A percentile compares a stretch with the other conserved stretches of the same genome.
Conservation (phyloP, 2,113 vertebrate species). For the Lepus europaeus region DNA sequence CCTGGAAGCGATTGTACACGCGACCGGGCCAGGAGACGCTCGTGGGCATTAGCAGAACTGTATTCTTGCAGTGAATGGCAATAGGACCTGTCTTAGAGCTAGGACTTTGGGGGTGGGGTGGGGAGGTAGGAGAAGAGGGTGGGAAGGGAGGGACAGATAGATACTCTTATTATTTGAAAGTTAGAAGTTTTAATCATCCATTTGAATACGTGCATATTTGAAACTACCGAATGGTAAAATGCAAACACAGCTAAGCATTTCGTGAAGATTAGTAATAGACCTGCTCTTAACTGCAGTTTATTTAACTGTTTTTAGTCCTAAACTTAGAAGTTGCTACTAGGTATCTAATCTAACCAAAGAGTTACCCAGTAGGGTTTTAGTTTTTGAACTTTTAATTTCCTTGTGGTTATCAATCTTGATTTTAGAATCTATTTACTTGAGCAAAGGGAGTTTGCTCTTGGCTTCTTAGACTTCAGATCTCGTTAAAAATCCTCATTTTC, state of each 20-base stretch:
- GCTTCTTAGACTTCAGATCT: constrained; percentile 74
- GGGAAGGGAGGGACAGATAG: constrained; percentile 66
- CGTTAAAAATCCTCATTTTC: constrained; percentile 53
- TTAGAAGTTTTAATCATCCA: constrained; percentile 60
- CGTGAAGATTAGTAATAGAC: constrained; percentile 50
- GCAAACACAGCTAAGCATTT: constrained; percentile 60
- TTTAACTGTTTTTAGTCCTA: constrained; percentile 77
- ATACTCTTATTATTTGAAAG: constrained; percentile 72
- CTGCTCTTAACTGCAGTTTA: constrained; percentile 56
- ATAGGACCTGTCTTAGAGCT: constrained; percentile 57
- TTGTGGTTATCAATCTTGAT: constrained; percentile 65
- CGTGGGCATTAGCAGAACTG: not conserved
- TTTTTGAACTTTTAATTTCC: constrained; percentile 73
- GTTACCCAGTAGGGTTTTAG: constrained; percentile 75
- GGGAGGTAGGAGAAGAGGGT: constrained; percentile 63
- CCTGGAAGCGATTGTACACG: not conserved
- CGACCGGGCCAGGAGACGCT: not conserved
- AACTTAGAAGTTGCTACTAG: constrained; percentile 77
- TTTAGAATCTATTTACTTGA: constrained; percentile 55
- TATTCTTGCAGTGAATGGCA: constrained; percentile 17
- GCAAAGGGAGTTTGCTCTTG: constrained; percentile 62
- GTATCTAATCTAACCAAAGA: constrained; percentile 89
- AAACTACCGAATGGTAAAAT: constrained; percentile 29
- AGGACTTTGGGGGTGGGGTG: constrained; percentile 32
- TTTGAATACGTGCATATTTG: constrained; percentile 60